Evolutionary conservation across 1,140 invertebrate genomes (phyloP), one percentile per base, ranked within the genome.

Genomic region (Euura lappo): DNA sequence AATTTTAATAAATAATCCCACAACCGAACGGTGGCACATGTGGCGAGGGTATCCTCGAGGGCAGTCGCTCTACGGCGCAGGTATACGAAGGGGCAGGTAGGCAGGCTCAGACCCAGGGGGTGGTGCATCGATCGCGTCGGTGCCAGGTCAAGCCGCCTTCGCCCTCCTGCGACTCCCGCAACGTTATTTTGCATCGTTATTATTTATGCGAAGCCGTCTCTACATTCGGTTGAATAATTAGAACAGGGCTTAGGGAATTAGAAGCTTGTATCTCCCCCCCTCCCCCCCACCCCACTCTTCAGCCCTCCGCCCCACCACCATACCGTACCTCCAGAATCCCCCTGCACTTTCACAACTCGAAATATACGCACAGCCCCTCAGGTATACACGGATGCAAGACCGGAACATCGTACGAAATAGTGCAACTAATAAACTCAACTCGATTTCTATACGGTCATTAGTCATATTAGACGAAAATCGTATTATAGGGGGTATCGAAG

Each of bases 121-220:
- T 77, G 77, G 73, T 74, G 74, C 74, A 78, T 81, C 80, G 80
- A 81, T 81, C 78, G 28, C 69, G 45, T 45, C 79, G 78, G 74
- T 81, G 76, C 78, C 79, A 81, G 79, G 79, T 81, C 79, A 79
- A 81, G 51, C 51, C 51, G 51, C 8, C 51, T 60, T 60, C 13
- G 6, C 74, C 74, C 76, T 28, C 11, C 65, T 67, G 65, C 68
- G 47, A 45, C 73, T 78, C 77, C 60, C 74, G 77, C 79, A 66
- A 69, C 71, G 79, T 80, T 78, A 78, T 78, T 76, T 80, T 75
- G 75, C 73, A 64, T 69, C 68, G 74, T 74, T 79, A 76, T 80
- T 79, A 80, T 76, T 80, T 78, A 79, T 74, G 75, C 73, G 51
- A 28, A 64, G 45, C 51, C 6, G 5, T n/a, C 51, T 60, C 51